These are phyloP conservation scores for Dascyllus trimaculatus DNA, from an alignment of 2,113 vertebrate species.

Conservation along the genomic window DNA sequence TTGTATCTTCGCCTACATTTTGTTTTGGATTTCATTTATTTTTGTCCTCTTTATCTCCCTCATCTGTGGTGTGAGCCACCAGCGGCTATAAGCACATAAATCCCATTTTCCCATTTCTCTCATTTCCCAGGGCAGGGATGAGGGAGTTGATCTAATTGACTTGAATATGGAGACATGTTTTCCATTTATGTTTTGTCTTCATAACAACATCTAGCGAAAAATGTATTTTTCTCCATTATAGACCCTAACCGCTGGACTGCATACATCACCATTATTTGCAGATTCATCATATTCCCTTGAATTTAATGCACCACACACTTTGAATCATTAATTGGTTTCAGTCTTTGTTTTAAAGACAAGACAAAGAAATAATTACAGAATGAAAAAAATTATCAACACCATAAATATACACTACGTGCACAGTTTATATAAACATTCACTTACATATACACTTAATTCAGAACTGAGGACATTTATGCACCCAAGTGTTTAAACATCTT, in stretches of 20 bases:
- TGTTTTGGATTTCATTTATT: conserved; percentile 56
- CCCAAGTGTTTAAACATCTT: not conserved
- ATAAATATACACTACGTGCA: not conserved
- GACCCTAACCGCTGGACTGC: not conserved
- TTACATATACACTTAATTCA: not conserved
- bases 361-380: not conserved
- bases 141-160: conserved; percentile 46
- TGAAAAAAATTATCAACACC: not conserved
- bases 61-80: conserved; percentile 11
- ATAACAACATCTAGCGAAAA: not conserved
- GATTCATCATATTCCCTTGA: conserved; percentile 50
- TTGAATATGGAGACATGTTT: conserved; percentile 29
- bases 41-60: conserved; percentile 48
- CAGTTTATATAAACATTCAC: not conserved
- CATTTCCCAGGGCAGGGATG: conserved; percentile 40
- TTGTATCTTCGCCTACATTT: conserved; percentile 61
- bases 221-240: conserved; percentile 1
- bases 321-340: not conserved
- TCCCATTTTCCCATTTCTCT: conserved; percentile 26
- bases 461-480: not conserved
- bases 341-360: not conserved
- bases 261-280: conserved; percentile 27
- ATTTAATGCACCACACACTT: conserved; percentile 21
- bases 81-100: conserved; percentile 28
- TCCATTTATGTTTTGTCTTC: conserved; percentile 27